Base-by-base conservation (phyloP, 1,140 invertebrate species). In the Catajapyx aquilonaris region DNA sequence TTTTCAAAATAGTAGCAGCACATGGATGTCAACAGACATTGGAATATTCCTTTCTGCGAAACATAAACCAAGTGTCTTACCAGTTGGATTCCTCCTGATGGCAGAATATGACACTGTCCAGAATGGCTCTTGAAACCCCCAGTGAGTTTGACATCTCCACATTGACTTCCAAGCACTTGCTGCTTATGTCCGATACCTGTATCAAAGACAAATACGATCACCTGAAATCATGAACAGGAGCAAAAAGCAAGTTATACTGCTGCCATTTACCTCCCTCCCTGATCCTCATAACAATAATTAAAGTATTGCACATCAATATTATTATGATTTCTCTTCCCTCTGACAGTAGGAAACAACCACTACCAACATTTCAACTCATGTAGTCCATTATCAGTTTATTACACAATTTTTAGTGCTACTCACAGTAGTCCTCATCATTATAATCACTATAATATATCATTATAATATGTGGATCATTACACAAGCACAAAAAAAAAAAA, bases 41-140 rank as follows among this genome's bases (percentile, higher is more conserved):
- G n/a, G 22, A 15, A n/a, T n/a, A 42, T 20, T 9, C 28, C 39
- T 31, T 30, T 20, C 9, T 35, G 31, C 22, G 23, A 31, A 34
- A 5, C 17, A 21, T 38, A 38, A 34, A 30, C 13, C n/a, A 25
- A 9, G 34, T 17, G 22, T 30, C 44, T 49, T 51, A 69, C 73
- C 94, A 99, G 51, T 76, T 79, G 1, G 88, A 80, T 41, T 97
- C 90, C 59, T 98, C 94, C 69, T 98, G 94, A 56, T 98, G 93
- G 52, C 93, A 98, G 59, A 99, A 95, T 47, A 99, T 80, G 0
- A 99, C 94, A 60, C 90, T 81, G 50, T 90, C 88, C 18, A 99
- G 58, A 35, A 99, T 85, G 1, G 91, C 69, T 56, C 90, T 88
- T 0, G 91, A 85, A 3, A 98, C 87, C 42, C 86, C 85, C 45